A percentile compares a stretch with the other conserved stretches of the same genome.
Evolutionary conservation across 1,140 invertebrate species (phyloP).

Genomic region (Drosophila grimshawi): DNA sequence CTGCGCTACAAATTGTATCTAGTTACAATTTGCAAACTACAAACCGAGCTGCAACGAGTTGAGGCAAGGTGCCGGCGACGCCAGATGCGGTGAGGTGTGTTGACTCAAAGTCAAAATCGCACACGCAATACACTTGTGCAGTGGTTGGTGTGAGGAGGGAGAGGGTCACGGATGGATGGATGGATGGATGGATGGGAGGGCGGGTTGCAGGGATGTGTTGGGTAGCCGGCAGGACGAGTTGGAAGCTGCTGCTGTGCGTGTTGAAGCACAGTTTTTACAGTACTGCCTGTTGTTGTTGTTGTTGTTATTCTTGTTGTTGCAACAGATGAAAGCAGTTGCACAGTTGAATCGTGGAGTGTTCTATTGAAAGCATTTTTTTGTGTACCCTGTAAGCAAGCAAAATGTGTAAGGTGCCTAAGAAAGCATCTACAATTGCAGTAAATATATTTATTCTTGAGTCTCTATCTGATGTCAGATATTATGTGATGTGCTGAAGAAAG

Average conservation of each 20-base stretch:
- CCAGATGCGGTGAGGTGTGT: neutral
- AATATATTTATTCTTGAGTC: too few relatives aligned
- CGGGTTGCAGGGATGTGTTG: neutral
- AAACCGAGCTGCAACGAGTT: constrained; percentile 59
- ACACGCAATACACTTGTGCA: constrained; percentile 40
- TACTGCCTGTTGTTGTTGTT: constrained; percentile 46
- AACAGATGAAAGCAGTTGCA: constrained; percentile 48
- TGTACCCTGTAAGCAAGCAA: neutral
- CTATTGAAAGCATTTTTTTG: constrained; percentile 39
- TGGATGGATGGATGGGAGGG: neutral
- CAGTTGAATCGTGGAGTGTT: constrained; percentile 27
- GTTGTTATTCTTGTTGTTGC: constrained; percentile 37
- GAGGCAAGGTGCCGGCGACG: neutral
- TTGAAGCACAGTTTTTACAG: constrained; percentile 78
- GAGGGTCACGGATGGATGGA: too few relatives aligned
- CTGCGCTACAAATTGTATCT: constrained; percentile 80
- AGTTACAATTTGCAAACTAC: constrained; percentile 83
- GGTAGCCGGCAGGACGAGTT: constrained; percentile 24
- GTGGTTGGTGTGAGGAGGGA: too few relatives aligned
- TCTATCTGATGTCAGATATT: too few relatives aligned
- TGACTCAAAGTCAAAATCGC: constrained; percentile 45
- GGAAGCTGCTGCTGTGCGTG: constrained; percentile 61
- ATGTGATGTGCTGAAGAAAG: too few relatives aligned
- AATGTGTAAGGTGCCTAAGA: neutral
- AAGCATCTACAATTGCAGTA: too few relatives aligned